Evolutionary conservation across 2,888 invertebrate species (phyloP), one percentile per base, ranked within the genome.

Genomic region (Adelphocoris suturalis): DNA sequence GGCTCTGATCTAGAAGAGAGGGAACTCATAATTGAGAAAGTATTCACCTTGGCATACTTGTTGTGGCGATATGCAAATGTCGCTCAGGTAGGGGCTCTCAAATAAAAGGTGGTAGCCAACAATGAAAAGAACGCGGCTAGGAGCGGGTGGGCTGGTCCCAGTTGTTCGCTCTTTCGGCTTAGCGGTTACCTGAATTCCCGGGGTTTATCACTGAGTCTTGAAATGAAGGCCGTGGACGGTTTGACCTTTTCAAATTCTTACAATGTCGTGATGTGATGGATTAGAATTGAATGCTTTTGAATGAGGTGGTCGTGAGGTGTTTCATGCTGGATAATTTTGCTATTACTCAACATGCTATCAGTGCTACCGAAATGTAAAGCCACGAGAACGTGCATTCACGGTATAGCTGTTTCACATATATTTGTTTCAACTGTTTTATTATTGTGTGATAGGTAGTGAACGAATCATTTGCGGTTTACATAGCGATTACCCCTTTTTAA

Each of bases 41-140:
- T 84, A 84, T 84, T 55, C 52, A 84, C 84, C 84, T 84, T 84
- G 84, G 84, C 84, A 84, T 84, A 84, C 23, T 84, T 84, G 84
- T 19, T 13, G 55, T 52, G 27, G 84, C 23, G 55, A 55, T 84
- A 84, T 57, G 84, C 84, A 55, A 84, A 84, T 84, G 84, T 84
- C 84, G 52, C 52, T 27, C 27, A 13, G 84, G 13, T 27, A 7
- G 19, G 19, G 27, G 27, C 55, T 37, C 27, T 55, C 23, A 84
- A 37, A 37, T 37, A 37, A 37, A 84, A 84, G 84, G 80, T 47
- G 80, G 80, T 47, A 81, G 80, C 80, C 57, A 57, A 57, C 57
- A 57, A 57, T 57, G 57, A 57, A 57, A 57, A 57, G 57, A 57
- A 57, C 57, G 57, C 57, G n/a, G 57, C n/a, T 57, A 5, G 14